Base-by-base conservation (phyloP, 2,797 vertebrate genomes). In the Chloroceryle amazona region DNA sequence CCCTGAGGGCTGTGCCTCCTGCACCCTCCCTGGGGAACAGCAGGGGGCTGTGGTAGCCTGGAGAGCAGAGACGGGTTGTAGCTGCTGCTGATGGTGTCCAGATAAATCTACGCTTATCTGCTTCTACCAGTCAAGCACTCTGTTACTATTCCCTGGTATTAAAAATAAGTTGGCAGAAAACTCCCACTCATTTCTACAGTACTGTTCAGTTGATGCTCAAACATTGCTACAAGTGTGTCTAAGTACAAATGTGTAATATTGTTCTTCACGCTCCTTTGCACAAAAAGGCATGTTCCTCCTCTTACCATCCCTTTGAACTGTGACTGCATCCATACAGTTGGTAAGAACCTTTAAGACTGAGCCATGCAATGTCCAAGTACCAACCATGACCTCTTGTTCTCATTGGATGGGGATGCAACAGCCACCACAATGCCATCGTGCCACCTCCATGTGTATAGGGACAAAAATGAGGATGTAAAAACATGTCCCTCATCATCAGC, bases 371-470 rank as follows among this genome's bases (percentile, higher is more conserved):
- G 35, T 26, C 23, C 22, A 62, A 67, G 11, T 47, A 81, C 67
- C 33, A 66, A 28, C 19, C 1, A 0, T 23, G 23, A 83, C 37
- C 61, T 60, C 57, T 81, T 60, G 11, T 74, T 83, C 68, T 65
- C 12, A 17, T 67, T 39, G 17, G 12, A 31, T 2, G 8, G 12
- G 23, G 26, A 39, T 60, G 65, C 0, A 0, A 63, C 9, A 35
- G 52, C 6, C 39, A 51, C 10, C 42, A 26, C 44, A 41, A 37
- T 41, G 37, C 33, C 17, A 3, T 17, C 49, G 39, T 60, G 44
- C n/a, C 54, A 81, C 8, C 5, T 52, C 60, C 13, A 13, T 13
- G 19, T 13, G 26, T 12, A 70, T 1, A 60, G 55, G 73, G 21
- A 51, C 44, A 88, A 91, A 74, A 54, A 29, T 0, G 3, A 41